Base-by-base conservation (phyloP, 2,888 invertebrate species). In the Schrankia costaestrigalis region DNA sequence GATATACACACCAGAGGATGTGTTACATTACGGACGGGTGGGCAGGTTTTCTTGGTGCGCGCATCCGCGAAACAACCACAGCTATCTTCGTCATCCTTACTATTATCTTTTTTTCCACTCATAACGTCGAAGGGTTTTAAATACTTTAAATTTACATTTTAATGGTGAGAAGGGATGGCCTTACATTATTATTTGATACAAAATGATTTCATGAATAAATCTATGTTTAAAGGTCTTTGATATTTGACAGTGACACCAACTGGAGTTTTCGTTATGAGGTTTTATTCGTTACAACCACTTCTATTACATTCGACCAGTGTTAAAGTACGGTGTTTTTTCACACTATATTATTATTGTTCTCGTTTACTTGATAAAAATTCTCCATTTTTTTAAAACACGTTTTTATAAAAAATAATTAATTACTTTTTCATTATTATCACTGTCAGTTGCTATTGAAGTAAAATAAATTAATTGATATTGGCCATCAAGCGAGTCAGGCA, bases 1-100 rank as follows among this genome's bases (percentile, higher is more conserved):
- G 6, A 22, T 5, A 18, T 2, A 6, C 58, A 53, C 46, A 85
- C 86, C 78, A 86, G 60, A 0, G 86, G 86, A 37, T 86, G 86
- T 5, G 86, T 80, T 17, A 82, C 69, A 39, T 80, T 81, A 1
- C 51, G 62, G 1, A 67, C 28, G 0, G 70, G 66, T 9, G 78
- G 78, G 31, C 80, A 80, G 0, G 46, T 3, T 28, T 62, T 59
- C 34, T 41, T 49, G 6, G 41, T 45, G 35, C 55, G 62, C 3
- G 66, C 39, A 32, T 64, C 51, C 26, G 64, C 56, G 43, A 44
- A 68, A 45, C 76, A 73, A 8, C 37, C 54, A 49, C 74, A 75
- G 39, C 71, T 29, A 18, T 30, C 61, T 24, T 56, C 50, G 18
- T 56, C 28, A 32, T 47, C 57, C 36, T 58, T 53, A 36, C 55